Evolutionary conservation across 2,113 vertebrate species (phyloP).

Genomic region (Himantopus leucocephalus): DNA sequence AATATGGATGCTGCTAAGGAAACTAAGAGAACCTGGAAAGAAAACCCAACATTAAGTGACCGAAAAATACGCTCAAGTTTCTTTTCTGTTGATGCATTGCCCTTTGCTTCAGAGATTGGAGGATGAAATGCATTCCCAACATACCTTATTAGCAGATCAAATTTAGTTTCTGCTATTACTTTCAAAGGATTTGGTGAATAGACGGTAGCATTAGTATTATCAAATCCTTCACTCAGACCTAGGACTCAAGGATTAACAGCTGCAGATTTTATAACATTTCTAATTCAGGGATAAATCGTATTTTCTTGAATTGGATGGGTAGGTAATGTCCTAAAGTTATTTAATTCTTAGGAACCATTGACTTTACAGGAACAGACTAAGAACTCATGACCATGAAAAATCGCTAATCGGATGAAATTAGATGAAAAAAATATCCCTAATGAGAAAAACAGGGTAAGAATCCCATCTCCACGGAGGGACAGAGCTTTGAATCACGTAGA

Average conservation of each 20-base stretch:
- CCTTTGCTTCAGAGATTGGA: not conserved
- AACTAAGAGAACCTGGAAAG: not conserved
- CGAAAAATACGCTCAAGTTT: not conserved
- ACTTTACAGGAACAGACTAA: not conserved
- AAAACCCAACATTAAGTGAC: not conserved
- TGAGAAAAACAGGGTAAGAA: constrained; percentile 5
- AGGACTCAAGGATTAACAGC: constrained; percentile 43
- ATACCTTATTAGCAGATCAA: constrained; percentile 14
- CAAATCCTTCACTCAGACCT: constrained; percentile 13
- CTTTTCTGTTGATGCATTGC: not conserved
- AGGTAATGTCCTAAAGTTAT: constrained; percentile 1
- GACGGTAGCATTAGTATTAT: constrained; percentile 8
- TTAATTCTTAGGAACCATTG: constrained; percentile 23
- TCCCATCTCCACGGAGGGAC: not conserved
- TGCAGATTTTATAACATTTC: constrained; percentile 34
- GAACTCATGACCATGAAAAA: constrained; percentile 26
- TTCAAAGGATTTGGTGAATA: constrained; percentile 48
- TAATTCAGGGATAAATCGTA: constrained; percentile 21
- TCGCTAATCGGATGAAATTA: constrained; percentile 1
- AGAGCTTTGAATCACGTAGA: not conserved
- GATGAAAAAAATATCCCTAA: not conserved
- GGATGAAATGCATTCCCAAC: constrained; percentile 7
- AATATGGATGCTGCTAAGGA: not conserved
- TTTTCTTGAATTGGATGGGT: constrained; percentile 18
- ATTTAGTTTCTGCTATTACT: constrained; percentile 29